Base-by-base conservation (phyloP, 1,140 invertebrate species). In the Cyphomyrmex costatus region DNA sequence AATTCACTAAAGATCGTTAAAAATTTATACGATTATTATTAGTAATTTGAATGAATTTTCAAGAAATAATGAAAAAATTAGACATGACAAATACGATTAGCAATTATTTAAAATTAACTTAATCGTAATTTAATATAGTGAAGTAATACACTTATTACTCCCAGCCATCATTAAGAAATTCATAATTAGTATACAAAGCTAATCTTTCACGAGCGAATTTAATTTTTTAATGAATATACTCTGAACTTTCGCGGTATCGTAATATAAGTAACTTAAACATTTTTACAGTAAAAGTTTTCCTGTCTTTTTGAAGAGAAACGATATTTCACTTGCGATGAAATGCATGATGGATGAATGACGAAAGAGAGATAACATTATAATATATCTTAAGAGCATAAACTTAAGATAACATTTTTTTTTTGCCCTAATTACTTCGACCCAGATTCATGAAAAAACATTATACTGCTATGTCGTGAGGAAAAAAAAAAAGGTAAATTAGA, bases 381-480 rank as follows among this genome's bases (percentile, higher is more conserved):
- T 77, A 77, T 77, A 73, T 73, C 61, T 79, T 27, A 24, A 33
- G 61, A 66, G 46, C 30, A 79, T 51, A 53, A 79, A 79, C 24
- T 51, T 27, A 24, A 66, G 30, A 79, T 53, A 66, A 65, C 61
- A 51, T 24, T 33, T 14, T 66, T 0, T 42, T 24, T 42, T 21
- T 24, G n/a, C n/a, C n/a, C 74, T 49, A 78, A 63, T 78, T 66
- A 42, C 61, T 46, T 79, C 49, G 77, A 66, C 77, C 61, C 30
- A 53, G 16, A 66, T 66, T 79, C 42, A 21, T 33, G 30, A 78
- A 61, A 46, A n/a, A 78, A n/a, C 24, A 30, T 21, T 16, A 6
- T 7, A 16, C 16, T n/a, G 27, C 0, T 8, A 16, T 2, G 36
- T 46, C n/a, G 6, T 36, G 8, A n/a, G n/a, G n/a, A 16, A 33